These are phyloP conservation scores for Triplophysa dalaica DNA, from an alignment of 2,113 vertebrate genomes.

Conservation along the genomic window DNA sequence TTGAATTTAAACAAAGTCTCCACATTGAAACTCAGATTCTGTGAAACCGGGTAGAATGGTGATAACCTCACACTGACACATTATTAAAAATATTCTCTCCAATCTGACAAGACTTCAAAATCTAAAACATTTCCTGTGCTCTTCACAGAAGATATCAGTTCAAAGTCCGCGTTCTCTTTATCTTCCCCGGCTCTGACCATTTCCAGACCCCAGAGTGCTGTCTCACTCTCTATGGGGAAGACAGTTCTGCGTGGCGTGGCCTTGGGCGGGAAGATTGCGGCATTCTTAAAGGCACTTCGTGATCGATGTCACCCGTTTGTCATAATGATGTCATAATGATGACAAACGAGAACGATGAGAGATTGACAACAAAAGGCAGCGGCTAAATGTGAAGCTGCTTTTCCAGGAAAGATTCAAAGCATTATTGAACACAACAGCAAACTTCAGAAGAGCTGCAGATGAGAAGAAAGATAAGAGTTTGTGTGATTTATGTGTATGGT, in stretches of 20 bases:
- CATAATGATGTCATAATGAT: slow-evolving; percentile 51
- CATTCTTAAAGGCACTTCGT: slow-evolving; percentile 40
- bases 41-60: neutral
- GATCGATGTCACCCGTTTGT: slow-evolving; percentile 50
- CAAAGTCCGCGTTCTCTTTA: slow-evolving; percentile 54
- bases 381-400: slow-evolving; percentile 37
- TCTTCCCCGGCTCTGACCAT: slow-evolving; percentile 51
- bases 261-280: slow-evolving; percentile 45
- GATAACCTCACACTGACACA: neutral
- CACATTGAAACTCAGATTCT: too few relatives aligned
- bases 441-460: slow-evolving; percentile 37
- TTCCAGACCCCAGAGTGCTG: slow-evolving; percentile 54
- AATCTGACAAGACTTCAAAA: slow-evolving; percentile 52
- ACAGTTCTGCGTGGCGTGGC: slow-evolving; percentile 18
- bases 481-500: slow-evolving; percentile 37
- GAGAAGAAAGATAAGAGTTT: slow-evolving; percentile 37
- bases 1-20: too few relatives aligned
- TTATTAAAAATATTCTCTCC: slow-evolving; percentile 28
- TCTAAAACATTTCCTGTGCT: slow-evolving; percentile 55
- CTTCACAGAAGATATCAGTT: slow-evolving; percentile 51
- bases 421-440: slow-evolving; percentile 26
- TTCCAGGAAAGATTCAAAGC: slow-evolving; percentile 53
- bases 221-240: slow-evolving; percentile 40
- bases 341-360: slow-evolving; percentile 50
- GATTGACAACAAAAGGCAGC: slow-evolving; percentile 33